Conservation (phyloP, 92 coral and sea anemone species). For the Plumapathes pennacea region DNA sequence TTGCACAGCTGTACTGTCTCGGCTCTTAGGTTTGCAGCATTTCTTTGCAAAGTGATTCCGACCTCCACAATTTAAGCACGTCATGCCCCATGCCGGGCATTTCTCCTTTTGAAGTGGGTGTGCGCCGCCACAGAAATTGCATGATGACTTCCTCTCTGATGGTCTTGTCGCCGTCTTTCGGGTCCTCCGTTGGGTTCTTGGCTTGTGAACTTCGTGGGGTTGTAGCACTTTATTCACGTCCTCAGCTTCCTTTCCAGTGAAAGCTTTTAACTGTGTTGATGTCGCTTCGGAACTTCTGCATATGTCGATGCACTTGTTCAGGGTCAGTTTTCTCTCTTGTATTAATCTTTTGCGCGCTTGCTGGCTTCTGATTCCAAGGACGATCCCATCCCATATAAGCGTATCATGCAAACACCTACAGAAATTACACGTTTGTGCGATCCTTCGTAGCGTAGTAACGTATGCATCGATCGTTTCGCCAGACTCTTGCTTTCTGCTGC, state of each 20-base stretch:
- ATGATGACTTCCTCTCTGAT: not conserved
- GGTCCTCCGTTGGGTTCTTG: too few species aligned
- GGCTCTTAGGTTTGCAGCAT: constrained; percentile 1
- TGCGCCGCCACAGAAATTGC: constrained; percentile 20
- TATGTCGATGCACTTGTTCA: constrained; percentile 14
- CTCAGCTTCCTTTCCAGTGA: not conserved
- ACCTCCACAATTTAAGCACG: constrained; percentile 14
- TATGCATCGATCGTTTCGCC: constrained; percentile 13
- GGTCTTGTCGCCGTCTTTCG: too few species aligned
- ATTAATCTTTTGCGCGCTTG: constrained; percentile 2
- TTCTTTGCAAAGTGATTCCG: constrained; percentile 25
- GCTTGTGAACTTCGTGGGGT: too few species aligned
- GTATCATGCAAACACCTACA: constrained; percentile 19
- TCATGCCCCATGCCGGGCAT: constrained; percentile 38
- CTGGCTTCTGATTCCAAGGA: constrained; percentile 4
- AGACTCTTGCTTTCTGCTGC: constrained; percentile 14
- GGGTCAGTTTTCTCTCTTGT: constrained; percentile 11
- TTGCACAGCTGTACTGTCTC: not conserved
- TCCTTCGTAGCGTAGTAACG: constrained; percentile 8
- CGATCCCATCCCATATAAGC: constrained; percentile 23
- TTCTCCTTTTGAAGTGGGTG: constrained; percentile 19
- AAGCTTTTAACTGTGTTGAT: constrained; percentile 1
- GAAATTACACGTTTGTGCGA: constrained; percentile 39
- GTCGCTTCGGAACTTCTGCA: constrained; percentile 18
- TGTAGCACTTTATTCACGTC: not conserved